Evolutionary conservation across 2,888 invertebrate genomes (phyloP), one percentile per base, ranked within the genome.

Genomic region (Rhorus exstirpatorius): DNA sequence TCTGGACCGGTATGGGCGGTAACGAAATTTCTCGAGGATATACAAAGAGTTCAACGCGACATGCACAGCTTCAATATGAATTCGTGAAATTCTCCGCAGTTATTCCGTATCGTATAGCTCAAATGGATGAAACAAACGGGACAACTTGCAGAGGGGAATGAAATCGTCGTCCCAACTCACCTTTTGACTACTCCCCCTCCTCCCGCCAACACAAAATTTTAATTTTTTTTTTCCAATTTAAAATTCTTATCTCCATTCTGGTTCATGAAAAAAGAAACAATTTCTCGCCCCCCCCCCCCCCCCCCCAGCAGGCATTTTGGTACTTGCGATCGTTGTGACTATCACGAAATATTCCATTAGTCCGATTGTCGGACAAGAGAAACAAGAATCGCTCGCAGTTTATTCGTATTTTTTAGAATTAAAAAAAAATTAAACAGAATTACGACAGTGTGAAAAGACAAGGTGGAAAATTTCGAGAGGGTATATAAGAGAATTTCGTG

Each of bases 41-140:
- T 31, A 58, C 35, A 35, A 58, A 35, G 8, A 21, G 60, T 21
- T n/a, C n/a, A 46, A 46, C 46, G 17, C n/a, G n/a, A n/a, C n/a
- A 7, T 10, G 12, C 10, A 26, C 55, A 55, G 21, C 49, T 68
- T 76, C 76, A 68, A 76, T 76, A 68, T 67, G 58, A 67, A 38
- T 60, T 68, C 35, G 67, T 49, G 68, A 77, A 68, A 77, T 77
- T 77, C 51, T 55, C 6, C 24, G 7, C 49, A 35, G n/a, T n/a
- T n/a, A 61, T 19, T 21, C 55, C 38, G 31, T 58, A 35, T 65
- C 41, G 17, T 51, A 51, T 14, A 67, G 19, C 67, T 8, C 31
- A 21, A 44, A 41, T 41, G 38, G 21, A 53, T 51, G 21, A 24
- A 44, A 63, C 44, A 63, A 44, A 41, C 41, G 1, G 12, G 41